Evolutionary conservation across 2,113 vertebrate species (phyloP).

Genomic region (Neotragus moschatus): DNA sequence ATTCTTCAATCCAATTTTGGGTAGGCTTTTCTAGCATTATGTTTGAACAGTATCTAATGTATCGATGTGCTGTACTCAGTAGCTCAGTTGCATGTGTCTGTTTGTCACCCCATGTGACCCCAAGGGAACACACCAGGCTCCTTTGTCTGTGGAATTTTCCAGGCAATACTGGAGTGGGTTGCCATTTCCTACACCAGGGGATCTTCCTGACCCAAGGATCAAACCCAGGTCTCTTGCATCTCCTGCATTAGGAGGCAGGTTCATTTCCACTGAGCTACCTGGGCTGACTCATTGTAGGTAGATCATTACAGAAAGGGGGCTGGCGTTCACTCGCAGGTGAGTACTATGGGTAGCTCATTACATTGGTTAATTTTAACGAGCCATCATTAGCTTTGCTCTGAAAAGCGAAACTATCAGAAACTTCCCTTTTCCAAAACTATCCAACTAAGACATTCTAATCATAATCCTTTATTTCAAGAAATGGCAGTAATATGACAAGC

Average conservation of each 20-base stretch:
- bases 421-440: background rate
- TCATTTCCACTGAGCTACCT: background rate
- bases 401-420: background rate
- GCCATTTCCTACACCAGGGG: background rate
- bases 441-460: conserved; percentile 23
- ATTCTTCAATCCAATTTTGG: background rate
- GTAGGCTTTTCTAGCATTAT: background rate
- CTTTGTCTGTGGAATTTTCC: background rate
- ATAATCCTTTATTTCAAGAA: conserved; percentile 32
- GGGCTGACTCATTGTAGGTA: background rate
- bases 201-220: background rate
- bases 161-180: background rate
- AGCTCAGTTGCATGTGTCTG: background rate
- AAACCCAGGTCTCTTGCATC: background rate
- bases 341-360: background rate
- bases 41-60: background rate
- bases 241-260: background rate
- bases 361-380: background rate
- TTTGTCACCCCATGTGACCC: background rate
- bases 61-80: background rate
- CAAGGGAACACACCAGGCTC: background rate
- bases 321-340: background rate
- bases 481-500: background rate
- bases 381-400: conserved; percentile 2
- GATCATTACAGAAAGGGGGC: background rate